Percentiles rank a stretch among this genome's conserved stretches.
Evolutionary conservation across 30 jellyfish, hydroid and myxozoan genomes (phyloP).

Genomic region (Chironex yamaguchii): DNA sequence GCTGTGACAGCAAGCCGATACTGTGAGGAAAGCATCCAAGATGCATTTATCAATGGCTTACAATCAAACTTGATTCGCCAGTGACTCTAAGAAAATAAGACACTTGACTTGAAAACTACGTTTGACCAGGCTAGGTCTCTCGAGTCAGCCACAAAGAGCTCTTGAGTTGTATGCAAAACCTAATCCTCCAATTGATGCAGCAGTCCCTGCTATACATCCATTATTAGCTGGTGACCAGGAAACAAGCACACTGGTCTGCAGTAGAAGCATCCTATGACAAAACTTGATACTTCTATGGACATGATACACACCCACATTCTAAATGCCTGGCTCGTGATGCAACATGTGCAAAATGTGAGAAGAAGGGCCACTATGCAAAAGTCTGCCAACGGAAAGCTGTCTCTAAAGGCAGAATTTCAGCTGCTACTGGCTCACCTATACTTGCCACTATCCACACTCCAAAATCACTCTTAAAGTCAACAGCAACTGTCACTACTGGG

Average conservation of each 20-base stretch:
- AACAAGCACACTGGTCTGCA: too few relatives aligned
- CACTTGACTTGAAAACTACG: conserved; percentile 8
- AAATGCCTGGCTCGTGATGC: not conserved
- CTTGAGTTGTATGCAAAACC: not conserved
- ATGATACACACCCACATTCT: not conserved
- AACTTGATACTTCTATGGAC: not conserved
- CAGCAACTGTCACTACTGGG: not conserved
- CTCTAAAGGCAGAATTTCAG: not conserved
- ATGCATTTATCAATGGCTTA: conserved; percentile 23
- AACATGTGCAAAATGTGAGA: not conserved
- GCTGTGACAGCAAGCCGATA: conserved; percentile 14
- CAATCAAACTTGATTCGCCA: conserved; percentile 27
- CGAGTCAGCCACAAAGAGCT: not conserved
- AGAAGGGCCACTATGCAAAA: not conserved
- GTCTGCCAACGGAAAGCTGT: conserved; percentile 7
- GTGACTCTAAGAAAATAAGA: conserved; percentile 12
- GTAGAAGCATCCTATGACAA: too few relatives aligned
- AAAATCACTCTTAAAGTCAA: conserved; percentile 16
- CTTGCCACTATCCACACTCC: conserved; percentile 13
- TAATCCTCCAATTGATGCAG: not conserved
- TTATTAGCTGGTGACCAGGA: too few relatives aligned
- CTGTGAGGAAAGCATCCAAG: conserved; percentile 28
- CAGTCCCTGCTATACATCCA: not conserved
- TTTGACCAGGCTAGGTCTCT: not conserved
- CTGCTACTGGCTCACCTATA: conserved; percentile 5